Evolutionary conservation across 2,888 invertebrate genomes (phyloP), one percentile per base, ranked within the genome.

Genomic region (Euzophera pinguis): DNA sequence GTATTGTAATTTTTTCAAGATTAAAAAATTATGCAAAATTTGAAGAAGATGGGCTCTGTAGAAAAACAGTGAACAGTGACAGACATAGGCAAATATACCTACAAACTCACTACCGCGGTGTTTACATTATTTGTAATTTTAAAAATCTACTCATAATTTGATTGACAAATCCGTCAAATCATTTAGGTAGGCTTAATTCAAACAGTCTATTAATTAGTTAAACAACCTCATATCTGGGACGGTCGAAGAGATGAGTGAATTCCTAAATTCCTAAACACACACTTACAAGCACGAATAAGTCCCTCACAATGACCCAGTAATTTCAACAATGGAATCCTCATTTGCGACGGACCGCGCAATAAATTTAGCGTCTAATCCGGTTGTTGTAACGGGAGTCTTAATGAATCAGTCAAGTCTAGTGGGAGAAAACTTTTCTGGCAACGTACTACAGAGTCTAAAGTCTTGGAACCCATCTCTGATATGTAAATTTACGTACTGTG

Each of bases 321-420:
- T 64, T 67, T 62, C 55, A 64, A 68, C 69, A 71, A 69, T 65
- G 62, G 63, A 61, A 61, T 58, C 52, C 56, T 55, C 60, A 61
- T 59, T 68, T 56, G 57, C 58, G 53, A 58, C 55, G 57, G 57
- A 54, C 55, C 57, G 53, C 58, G 67, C 59, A 65, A 73, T 71
- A 67, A 67, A 71, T 73, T 69, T 61, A 59, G 60, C 59, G 63
- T 61, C 67, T 69, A 67, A 67, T 67, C 67, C 67, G 57, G 50
- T 53, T 57, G 60, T 66, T 64, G 69, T 63, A 43, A 27, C 13
- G 42, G 69, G 42, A 43, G 27, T 43, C 27, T 27, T 43, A 27
- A 43, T 43, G 42, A 43, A 43, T 43, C 42, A 43, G 27, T 43
- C 42, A 43, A 27, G 27, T 39, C 27, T 27, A 43, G 27, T 43